Conservation (phyloP, 1,140 invertebrate species). For the Drusus annulatus region DNA sequence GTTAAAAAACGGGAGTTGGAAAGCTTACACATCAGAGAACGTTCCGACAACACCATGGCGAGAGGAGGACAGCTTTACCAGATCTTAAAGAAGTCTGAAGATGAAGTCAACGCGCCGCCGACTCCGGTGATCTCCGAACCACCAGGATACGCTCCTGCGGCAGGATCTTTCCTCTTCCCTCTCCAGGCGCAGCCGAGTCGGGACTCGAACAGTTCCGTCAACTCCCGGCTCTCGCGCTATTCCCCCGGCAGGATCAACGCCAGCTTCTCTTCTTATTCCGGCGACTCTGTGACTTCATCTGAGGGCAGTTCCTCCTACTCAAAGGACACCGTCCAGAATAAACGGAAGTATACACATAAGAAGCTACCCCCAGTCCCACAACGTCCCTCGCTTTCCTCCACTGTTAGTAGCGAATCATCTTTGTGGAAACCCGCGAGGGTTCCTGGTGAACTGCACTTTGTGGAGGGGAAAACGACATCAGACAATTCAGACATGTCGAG, state of each 20-base stretch:
- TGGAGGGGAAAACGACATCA: constrained; percentile 4
- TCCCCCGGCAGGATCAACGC: constrained; percentile 15
- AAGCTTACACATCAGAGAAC: neutral
- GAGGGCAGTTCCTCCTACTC: neutral
- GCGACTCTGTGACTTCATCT: constrained; percentile 4
- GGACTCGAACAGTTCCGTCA: constrained; percentile 20
- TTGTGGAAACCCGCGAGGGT: neutral
- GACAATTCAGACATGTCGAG: constrained; percentile 14
- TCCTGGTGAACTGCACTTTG: neutral
- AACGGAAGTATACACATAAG: neutral
- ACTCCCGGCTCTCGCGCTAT: constrained; percentile 14
- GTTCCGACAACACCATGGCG: neutral
- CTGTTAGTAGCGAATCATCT: neutral
- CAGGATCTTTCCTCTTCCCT: neutral
- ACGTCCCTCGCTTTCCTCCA: neutral
- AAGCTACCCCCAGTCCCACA: neutral
- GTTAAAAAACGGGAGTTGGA: neutral
- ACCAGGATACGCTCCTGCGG: neutral
- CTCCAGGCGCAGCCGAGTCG: neutral
- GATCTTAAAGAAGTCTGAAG: constrained; percentile 20
- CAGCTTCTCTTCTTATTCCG: constrained; percentile 28
- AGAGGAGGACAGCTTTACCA: constrained; percentile 27
- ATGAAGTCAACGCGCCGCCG: neutral
- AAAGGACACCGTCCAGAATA: neutral
- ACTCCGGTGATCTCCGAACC: neutral